Evolutionary conservation across 2,113 vertebrate species (phyloP), one percentile per base, ranked within the genome.

Genomic region (Nothobranchius kuhntae): DNA sequence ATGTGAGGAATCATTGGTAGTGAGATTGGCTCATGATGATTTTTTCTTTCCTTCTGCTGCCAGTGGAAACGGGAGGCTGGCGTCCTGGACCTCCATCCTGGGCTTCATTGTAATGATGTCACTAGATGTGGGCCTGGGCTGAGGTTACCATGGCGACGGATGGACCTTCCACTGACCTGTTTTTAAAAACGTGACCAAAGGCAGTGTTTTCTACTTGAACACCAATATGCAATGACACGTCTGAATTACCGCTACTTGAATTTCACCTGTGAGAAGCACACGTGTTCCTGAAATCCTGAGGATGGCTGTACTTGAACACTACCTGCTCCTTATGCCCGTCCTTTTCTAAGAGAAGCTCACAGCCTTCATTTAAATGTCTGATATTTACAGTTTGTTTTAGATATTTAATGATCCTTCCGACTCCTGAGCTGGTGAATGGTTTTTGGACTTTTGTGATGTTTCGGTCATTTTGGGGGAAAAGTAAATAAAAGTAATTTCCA

Each of bases 91-190:
- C 11, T 95, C 94, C 15, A 94, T 99, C 52, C 52, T 98, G 57
- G 98, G 98, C 4, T 99, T 99, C 0, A 91, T 99, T 57, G 95
- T 99, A 86, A 99, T 99, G 98, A 99, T 99, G 98, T 98, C 95
- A 15, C 85, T 99, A 68, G 98, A 99, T 0, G 96, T 99, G 0
- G 98, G 97, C 15, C 93, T 99, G 15, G 94, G 96, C 44, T 98
- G 94, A 93, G 3, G 61, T 21, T n/a, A 14, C 48, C 21, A 0
- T 4, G 59, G n/a, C 10, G 21, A 53, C 46, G 0, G 11, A 6
- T 6, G 0, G 65, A 53, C n/a, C 57, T 24, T 62, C 50, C 58
- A 63, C 74, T 42, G 60, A 65, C 46, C 81, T 84, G 10, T 61
- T 69, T 68, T 21, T 2, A 58, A 66, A 68, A 85, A 74, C 40